A percentile compares a stretch with the other conserved stretches of the same genome.
These are phyloP conservation scores for Corapipo altera DNA, from an alignment of 2,113 vertebrate genomes.

Conservation along the genomic window DNA sequence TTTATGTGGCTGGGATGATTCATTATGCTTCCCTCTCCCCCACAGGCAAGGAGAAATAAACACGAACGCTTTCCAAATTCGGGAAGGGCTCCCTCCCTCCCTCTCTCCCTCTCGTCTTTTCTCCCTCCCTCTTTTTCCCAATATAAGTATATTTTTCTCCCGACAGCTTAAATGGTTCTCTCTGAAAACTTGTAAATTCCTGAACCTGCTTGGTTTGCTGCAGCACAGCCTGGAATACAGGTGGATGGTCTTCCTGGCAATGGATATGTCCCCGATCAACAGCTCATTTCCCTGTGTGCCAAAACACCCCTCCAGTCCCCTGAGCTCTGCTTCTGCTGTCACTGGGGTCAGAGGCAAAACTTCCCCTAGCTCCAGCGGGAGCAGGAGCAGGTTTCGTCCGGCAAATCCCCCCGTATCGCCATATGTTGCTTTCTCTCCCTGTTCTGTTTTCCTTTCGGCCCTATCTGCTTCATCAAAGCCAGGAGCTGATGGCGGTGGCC, in stretches of 20 bases:
- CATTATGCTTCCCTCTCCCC: background rate
- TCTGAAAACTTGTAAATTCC: background rate
- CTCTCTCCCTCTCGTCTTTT: background rate
- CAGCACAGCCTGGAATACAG: background rate
- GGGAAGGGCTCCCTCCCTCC: background rate
- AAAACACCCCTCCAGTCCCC: background rate
- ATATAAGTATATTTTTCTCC: background rate
- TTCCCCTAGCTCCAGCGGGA: background rate
- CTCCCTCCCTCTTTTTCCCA: background rate
- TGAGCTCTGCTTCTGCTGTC: background rate
- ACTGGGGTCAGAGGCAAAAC: background rate
- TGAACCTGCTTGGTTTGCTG: background rate
- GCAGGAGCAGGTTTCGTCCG: background rate
- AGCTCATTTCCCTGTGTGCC: background rate
- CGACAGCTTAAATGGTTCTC: background rate
- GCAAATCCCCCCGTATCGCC: background rate
- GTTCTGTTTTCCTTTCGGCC: background rate
- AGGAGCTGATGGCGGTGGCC: background rate
- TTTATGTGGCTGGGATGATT: constrained; percentile 7
- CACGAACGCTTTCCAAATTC: constrained; percentile 1
- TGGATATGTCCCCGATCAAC: accelerated
- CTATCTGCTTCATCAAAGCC: constrained; percentile 27
- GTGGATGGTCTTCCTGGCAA: background rate
- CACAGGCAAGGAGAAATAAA: constrained; percentile 14
- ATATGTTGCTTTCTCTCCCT: background rate